Evolutionary conservation across 2,113 vertebrate genomes (phyloP).

Genomic region (Pithys albifrons): DNA sequence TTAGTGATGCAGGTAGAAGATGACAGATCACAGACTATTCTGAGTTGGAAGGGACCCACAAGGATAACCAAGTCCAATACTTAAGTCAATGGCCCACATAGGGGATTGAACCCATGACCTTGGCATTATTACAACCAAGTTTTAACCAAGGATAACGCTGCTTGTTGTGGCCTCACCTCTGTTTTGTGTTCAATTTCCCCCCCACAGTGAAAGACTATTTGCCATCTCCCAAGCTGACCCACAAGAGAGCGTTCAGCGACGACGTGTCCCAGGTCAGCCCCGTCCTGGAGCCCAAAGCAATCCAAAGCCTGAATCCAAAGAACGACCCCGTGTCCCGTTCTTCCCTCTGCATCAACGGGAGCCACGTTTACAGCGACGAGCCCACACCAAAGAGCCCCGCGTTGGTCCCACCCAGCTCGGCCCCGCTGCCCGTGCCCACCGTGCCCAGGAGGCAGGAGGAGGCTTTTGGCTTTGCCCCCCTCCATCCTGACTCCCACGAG

Average conservation of each 20-base stretch:
- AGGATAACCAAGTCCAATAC: too few species aligned
- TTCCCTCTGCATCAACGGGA: slow-evolving; percentile 87
- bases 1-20: not conserved
- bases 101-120: too few species aligned
- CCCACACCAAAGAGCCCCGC: slow-evolving; percentile 56
- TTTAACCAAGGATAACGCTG: rapidly evolving
- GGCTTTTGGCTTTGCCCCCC: slow-evolving; percentile 61
- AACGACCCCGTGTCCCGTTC: slow-evolving; percentile 78
- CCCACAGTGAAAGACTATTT: slow-evolving; percentile 59
- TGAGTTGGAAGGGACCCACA: too few species aligned
- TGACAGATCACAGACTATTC: too few species aligned
- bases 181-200: not conserved
- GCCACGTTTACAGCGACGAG: slow-evolving; percentile 81
- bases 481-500: not conserved
- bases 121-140: too few species aligned
- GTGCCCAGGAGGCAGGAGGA: slow-evolving; percentile 67
- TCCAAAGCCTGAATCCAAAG: slow-evolving; percentile 79
- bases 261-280: slow-evolving; percentile 80
- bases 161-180: not conserved
- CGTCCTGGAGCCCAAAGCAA: slow-evolving; percentile 59
- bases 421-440: slow-evolving; percentile 72
- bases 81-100: too few species aligned
- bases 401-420: slow-evolving; percentile 70
- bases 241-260: slow-evolving; percentile 83
- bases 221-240: slow-evolving; percentile 82